Evolutionary conservation across 1,140 invertebrate species (phyloP).

Genomic region (Chironomus striatipennis): DNA sequence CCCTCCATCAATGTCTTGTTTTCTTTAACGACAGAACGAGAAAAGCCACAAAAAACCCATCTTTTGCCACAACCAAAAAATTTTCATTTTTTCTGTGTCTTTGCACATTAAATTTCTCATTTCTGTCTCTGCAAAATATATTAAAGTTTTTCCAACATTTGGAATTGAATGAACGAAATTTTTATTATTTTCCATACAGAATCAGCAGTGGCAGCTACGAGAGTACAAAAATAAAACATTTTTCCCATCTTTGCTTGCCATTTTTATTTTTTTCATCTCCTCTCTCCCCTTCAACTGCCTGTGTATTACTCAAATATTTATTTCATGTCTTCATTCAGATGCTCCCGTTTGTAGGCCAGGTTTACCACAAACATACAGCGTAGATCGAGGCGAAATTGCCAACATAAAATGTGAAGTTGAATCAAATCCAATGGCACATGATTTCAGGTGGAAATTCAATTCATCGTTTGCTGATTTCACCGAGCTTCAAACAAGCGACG

Average conservation of each 20-base stretch:
- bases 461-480: conserved; percentile 51
- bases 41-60: background rate
- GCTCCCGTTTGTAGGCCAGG: conserved; percentile 54
- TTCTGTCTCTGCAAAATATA: too few relatives aligned
- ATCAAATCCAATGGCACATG: conserved; percentile 53
- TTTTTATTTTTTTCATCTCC: too few relatives aligned
- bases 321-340: conserved; percentile 42
- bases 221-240: background rate
- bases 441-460: conserved; percentile 63
- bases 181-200: background rate
- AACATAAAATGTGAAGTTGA: conserved; percentile 60
- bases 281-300: too few relatives aligned
- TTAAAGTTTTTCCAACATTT: background rate
- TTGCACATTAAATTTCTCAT: too few relatives aligned
- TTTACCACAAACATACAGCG: conserved; percentile 55
- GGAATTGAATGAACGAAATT: background rate
- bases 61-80: too few relatives aligned
- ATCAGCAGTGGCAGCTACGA: background rate
- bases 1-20: background rate
- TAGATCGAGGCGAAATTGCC: conserved; percentile 53
- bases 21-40: background rate
- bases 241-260: background rate
- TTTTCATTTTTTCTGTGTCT: too few relatives aligned
- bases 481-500: conserved; percentile 49
- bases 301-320: background rate